Evolutionary conservation across 2,888 invertebrate genomes (phyloP).

Genomic region (Heliconius erato): DNA sequence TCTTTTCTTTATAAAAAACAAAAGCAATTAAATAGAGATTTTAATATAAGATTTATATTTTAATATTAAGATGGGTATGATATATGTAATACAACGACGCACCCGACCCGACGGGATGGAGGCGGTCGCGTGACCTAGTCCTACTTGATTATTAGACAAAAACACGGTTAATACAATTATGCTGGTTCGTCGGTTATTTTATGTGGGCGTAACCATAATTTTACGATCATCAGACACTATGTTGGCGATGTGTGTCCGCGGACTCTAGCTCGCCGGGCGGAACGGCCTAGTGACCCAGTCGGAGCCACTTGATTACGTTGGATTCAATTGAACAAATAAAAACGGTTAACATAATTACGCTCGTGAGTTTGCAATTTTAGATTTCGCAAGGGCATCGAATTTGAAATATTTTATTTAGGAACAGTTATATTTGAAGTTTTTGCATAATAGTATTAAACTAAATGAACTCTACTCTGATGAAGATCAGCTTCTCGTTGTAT

Average conservation of each 20-base stretch:
- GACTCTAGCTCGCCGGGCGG: slow-evolving; percentile 53
- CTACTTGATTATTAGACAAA: slow-evolving; percentile 22
- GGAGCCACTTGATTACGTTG: slow-evolving; percentile 73
- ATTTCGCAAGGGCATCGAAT: background rate
- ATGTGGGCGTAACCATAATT: slow-evolving; percentile 22
- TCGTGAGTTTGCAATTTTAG: slow-evolving; percentile 32
- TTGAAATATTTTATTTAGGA: background rate
- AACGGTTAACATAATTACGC: slow-evolving; percentile 75
- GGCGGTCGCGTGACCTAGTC: slow-evolving; percentile 26
- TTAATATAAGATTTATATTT: too few relatives aligned
- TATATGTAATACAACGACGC: background rate
- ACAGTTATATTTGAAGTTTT: background rate
- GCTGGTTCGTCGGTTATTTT: slow-evolving; percentile 50
- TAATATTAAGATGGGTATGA: background rate
- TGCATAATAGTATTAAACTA: background rate
- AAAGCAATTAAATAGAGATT: too few relatives aligned
- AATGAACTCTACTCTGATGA: background rate
- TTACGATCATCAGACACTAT: slow-evolving; percentile 30
- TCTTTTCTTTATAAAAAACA: background rate
- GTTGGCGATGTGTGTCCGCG: slow-evolving; percentile 12
- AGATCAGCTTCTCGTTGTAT: too few relatives aligned
- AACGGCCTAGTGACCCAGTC: slow-evolving; percentile 81
- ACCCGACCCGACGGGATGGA: slow-evolving; percentile 7
- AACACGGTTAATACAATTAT: slow-evolving; percentile 33
- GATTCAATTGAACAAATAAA: slow-evolving; percentile 79